Evolutionary conservation across 2,113 vertebrate genomes (phyloP).

Genomic region (Neolamprologus tretocephalus): DNA sequence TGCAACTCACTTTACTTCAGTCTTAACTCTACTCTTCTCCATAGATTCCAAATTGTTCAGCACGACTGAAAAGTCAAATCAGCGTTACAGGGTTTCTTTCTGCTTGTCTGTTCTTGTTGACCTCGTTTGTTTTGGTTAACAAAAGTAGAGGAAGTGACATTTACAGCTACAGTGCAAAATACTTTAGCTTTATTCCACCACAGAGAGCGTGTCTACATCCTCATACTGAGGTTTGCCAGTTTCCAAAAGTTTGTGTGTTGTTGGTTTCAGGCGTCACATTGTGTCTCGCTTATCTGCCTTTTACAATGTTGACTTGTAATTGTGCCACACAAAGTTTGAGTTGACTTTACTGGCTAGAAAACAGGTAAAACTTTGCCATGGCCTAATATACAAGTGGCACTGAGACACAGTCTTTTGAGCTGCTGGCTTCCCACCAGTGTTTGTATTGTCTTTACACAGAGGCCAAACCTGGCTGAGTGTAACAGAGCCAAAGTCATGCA

Average conservation of each 20-base stretch:
- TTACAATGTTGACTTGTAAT: not conserved
- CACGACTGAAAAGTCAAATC: not conserved
- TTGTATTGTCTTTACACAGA: slow-evolving; percentile 29
- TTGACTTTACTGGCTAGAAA: slow-evolving; percentile 32
- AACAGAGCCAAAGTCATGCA: slow-evolving; percentile 18
- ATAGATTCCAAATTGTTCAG: not conserved
- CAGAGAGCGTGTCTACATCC: not conserved
- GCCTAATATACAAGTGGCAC: slow-evolving; percentile 29
- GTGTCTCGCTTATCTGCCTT: not conserved
- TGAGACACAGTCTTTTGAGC: slow-evolving; percentile 20
- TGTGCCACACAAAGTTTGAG: slow-evolving; percentile 38
- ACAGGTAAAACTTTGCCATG: slow-evolving; percentile 23
- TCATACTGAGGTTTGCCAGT: not conserved
- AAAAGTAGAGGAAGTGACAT: not conserved
- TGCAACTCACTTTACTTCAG: not conserved
- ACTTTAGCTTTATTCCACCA: not conserved
- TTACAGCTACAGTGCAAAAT: not conserved
- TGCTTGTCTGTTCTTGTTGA: not conserved
- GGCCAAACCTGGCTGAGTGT: slow-evolving; percentile 37
- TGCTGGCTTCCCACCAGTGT: slow-evolving; percentile 20
- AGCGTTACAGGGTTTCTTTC: not conserved
- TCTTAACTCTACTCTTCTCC: not conserved
- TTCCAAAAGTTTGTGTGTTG: not conserved
- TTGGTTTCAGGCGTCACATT: not conserved
- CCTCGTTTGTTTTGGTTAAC: not conserved